Percentiles rank a stretch among this genome's conserved stretches.
Evolutionary conservation across 2,888 invertebrate genomes (phyloP).

Genomic region (Apodemia zela): DNA sequence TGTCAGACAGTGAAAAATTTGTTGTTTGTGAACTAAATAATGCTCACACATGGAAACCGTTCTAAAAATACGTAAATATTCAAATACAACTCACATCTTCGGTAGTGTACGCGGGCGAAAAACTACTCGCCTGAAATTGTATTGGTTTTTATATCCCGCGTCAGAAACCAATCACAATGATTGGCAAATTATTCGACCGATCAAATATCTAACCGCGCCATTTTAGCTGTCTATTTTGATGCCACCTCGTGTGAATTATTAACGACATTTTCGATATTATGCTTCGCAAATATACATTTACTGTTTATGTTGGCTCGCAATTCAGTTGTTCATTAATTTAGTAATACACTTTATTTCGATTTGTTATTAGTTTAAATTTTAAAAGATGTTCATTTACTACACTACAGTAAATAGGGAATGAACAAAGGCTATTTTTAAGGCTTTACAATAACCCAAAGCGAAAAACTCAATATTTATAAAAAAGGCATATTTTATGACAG

Average conservation of each 20-base stretch:
- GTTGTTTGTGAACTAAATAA: too few species aligned
- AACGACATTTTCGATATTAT: slow-evolving; percentile 13
- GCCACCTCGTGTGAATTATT: slow-evolving; percentile 27
- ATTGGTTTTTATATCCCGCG: neutral
- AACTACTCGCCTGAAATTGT: slow-evolving; percentile 9
- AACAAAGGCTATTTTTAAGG: too few species aligned
- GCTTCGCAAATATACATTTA: neutral
- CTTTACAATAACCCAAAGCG: too few species aligned
- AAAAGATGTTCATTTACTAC: too few species aligned
- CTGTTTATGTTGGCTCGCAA: neutral
- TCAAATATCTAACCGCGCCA: slow-evolving; percentile 16
- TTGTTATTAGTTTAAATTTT: too few species aligned
- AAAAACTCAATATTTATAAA: too few species aligned
- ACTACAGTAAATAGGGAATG: too few species aligned
- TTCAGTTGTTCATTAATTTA: too few species aligned
- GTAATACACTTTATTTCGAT: too few species aligned
- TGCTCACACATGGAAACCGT: neutral
- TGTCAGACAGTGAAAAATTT: too few species aligned
- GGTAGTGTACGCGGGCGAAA: neutral
- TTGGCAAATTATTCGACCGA: slow-evolving; percentile 18
- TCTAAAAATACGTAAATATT: slow-evolving; percentile 4
- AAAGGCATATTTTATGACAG: too few species aligned
- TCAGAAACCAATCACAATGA: slow-evolving; percentile 8
- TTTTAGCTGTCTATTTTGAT: slow-evolving; percentile 17
- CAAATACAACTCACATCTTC: slow-evolving; percentile 8